Evolutionary conservation across 2,888 invertebrate species (phyloP).

Genomic region (Caenorhabditis japonica): DNA sequence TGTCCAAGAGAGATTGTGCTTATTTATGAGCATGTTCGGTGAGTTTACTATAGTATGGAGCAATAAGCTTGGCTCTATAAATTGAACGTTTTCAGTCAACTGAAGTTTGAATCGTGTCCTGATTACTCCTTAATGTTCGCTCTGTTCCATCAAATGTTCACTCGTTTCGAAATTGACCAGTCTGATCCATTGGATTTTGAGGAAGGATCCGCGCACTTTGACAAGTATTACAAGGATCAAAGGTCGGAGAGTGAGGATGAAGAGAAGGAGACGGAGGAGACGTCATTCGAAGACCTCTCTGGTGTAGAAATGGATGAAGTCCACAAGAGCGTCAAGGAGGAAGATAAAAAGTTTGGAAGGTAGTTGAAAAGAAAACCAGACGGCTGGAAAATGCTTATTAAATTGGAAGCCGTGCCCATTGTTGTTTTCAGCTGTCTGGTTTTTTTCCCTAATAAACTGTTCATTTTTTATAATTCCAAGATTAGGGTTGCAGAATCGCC

Average conservation of each 20-base stretch:
- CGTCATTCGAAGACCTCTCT: neutral
- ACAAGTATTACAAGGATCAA: slow-evolving; percentile 11
- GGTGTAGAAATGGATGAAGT: slow-evolving; percentile 12
- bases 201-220: slow-evolving; percentile 38
- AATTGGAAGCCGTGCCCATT: too few relatives aligned
- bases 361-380: neutral
- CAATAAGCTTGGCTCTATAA: neutral
- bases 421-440: too few relatives aligned
- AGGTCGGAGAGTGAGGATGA: neutral
- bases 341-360: slow-evolving; percentile 26
- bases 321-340: slow-evolving; percentile 6
- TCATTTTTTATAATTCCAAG: slow-evolving; percentile 8
- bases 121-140: slow-evolving; percentile 51
- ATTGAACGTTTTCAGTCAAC: slow-evolving; percentile 20
- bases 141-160: slow-evolving; percentile 43
- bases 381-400: neutral
- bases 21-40: slow-evolving; percentile 59
- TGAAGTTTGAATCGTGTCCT: slow-evolving; percentile 53
- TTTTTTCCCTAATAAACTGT: neutral
- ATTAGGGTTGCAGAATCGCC: slow-evolving; percentile 36
- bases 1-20: slow-evolving; percentile 56
- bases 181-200: slow-evolving; percentile 58
- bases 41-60: neutral
- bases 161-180: slow-evolving; percentile 23
- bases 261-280: neutral